phyloP scores from a whole-genome alignment of 23 tunicate species.

The Trididemnum clinides region DNA sequence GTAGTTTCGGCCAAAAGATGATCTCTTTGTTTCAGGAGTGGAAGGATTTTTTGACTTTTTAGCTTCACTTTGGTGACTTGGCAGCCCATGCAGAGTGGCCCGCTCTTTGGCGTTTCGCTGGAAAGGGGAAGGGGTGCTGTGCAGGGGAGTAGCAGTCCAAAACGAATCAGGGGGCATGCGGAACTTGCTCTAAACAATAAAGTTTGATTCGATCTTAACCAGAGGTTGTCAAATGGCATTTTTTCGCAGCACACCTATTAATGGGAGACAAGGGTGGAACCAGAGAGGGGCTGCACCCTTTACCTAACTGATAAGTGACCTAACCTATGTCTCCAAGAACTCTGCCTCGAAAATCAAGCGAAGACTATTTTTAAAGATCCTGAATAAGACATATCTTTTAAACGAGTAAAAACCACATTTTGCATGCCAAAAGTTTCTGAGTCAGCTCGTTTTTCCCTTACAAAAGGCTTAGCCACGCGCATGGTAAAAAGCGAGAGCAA shows the following conservation, averaged over 20 bases:
- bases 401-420: too few relatives aligned
- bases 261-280: not conserved
- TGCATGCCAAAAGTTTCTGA: too few relatives aligned
- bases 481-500: too few relatives aligned
- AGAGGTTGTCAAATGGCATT: not conserved
- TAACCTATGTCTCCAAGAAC: too few relatives aligned
- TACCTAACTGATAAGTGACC: too few relatives aligned
- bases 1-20: slow-evolving; percentile 38
- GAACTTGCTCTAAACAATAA: not conserved
- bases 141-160: slow-evolving; percentile 9
- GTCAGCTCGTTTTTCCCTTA: too few relatives aligned
- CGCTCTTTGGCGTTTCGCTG: slow-evolving; percentile 28
- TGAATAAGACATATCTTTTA: too few relatives aligned
- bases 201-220: not conserved
- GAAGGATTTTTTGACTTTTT: not conserved
- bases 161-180: slow-evolving; percentile 36
- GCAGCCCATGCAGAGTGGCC: slow-evolving; percentile 32
- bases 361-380: too few relatives aligned
- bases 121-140: not conserved
- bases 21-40: slow-evolving; percentile 4
- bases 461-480: too few relatives aligned
- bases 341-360: too few relatives aligned
- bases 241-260: not conserved
- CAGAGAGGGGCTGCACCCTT: too few relatives aligned
- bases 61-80: not conserved